phyloP scores from a whole-genome alignment of 1,140 invertebrate genomes.

The Brachionus rubens region DNA sequence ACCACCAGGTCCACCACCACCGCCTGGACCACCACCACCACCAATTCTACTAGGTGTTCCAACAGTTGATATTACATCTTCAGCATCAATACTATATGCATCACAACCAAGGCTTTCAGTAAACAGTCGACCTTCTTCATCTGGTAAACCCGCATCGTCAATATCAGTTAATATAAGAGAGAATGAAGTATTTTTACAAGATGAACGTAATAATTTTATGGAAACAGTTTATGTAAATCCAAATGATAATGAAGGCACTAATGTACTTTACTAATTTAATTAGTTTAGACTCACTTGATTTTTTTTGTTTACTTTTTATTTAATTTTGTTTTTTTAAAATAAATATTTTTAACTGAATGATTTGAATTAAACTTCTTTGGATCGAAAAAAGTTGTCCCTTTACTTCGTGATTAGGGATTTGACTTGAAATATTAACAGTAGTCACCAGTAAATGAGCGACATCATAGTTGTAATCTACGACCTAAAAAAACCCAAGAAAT shows the following conservation, averaged over 20 bases:
- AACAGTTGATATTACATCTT: not conserved
- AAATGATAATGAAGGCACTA: constrained; percentile 13
- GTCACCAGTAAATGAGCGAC: no score
- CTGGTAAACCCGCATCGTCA: not conserved
- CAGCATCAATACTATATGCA: not conserved
- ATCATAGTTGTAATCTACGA: no score
- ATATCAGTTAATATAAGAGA: not conserved
- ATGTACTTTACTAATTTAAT: constrained; percentile 22
- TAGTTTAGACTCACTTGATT: not conserved
- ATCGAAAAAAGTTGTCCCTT: no score
- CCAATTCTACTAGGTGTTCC: not conserved
- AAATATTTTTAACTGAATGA: no score
- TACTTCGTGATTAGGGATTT: no score
- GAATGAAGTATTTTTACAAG: not conserved
- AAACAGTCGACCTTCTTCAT: no score
- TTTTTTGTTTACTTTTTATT: not conserved
- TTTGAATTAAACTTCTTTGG: no score
- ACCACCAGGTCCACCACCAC: not conserved
- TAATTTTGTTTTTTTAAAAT: no score
- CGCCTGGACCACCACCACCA: not conserved
- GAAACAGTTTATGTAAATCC: not conserved
- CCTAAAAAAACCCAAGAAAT: no score
- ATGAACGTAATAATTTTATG: not conserved
- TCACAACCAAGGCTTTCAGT: not conserved
- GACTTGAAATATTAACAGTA: no score